Base-by-base conservation (phyloP, 2,888 invertebrate genomes). In the Scaptomyza flava region DNA sequence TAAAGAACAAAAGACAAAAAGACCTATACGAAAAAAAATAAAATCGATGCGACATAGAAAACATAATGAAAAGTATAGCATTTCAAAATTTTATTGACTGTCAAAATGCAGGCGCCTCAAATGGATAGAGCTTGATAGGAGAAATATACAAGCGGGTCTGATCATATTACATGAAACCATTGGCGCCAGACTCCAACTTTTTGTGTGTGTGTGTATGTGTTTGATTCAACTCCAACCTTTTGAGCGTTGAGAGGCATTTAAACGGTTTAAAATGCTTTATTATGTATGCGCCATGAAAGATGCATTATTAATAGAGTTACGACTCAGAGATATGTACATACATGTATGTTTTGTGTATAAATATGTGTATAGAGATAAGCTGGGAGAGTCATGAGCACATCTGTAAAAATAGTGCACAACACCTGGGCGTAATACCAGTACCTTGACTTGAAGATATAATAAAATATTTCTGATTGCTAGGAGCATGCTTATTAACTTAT, bases 41-140 rank as follows among this genome's bases (percentile, higher is more conserved):
- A 82, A 79, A 76, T 76, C 75, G 75, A 81, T 75, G 70, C 68
- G 54, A 86, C 72, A 75, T 58, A 51, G 69, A 70, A 74, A 72
- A 66, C 62, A 57, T 59, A 53, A 66, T 52, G 62, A 72, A 76
- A 87, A 89, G 89, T 89, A 88, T 87, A 88, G 79, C 86, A 86
- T 87, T 87, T 87, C 89, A 89, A 86, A 89, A 72, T 82, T 88
- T 86, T 87, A 89, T 86, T 86, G 82, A 80, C 84, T 89, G 88
- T 89, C 89, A 87, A 87, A 89, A 87, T 80, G 74, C 74, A 79
- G 84, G 86, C 84, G 79, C 79, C 77, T 65, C 41, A 63, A 77
- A 63, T 68, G 77, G 63, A 77, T 68, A 60, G 72, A 68, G 45
- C 68, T 51, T 51, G 57, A 58, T 42, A 43, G 33, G 52, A 34